These are phyloP conservation scores for Semnornis frantzii DNA, from an alignment of 2,113 vertebrate species.

Conservation along the genomic window DNA sequence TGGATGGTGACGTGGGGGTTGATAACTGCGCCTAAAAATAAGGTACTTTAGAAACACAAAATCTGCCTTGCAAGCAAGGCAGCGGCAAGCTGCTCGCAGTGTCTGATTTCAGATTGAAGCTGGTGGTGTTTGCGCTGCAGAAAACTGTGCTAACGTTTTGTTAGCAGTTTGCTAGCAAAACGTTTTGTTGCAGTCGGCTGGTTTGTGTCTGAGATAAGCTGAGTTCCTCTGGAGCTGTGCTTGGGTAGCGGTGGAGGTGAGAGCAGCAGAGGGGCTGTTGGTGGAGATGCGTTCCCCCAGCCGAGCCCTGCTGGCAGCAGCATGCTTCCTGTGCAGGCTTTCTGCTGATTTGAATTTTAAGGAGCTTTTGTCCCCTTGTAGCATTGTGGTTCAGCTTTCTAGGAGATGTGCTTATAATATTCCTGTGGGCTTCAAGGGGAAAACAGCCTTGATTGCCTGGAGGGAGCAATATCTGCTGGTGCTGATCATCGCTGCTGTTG, in stretches of 20 bases:
- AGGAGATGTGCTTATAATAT: background rate
- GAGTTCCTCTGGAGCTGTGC: background rate
- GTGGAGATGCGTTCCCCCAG: background rate
- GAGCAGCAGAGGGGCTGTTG: background rate
- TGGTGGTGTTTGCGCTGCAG: background rate
- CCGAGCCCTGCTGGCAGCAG: background rate
- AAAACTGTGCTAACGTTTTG: background rate
- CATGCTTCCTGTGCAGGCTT: background rate
- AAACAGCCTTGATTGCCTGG: accelerated
- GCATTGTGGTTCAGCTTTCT: background rate
- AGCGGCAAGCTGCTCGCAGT: slow-evolving; percentile 6
- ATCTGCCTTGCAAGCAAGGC: slow-evolving; percentile 37
- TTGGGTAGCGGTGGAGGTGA: background rate
- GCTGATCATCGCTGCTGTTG: accelerated
- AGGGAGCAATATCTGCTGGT: accelerated
- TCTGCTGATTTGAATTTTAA: slow-evolving; percentile 3
- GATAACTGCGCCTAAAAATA: slow-evolving; percentile 56
- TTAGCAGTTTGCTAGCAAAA: background rate
- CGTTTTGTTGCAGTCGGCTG: background rate
- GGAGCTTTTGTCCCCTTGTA: background rate
- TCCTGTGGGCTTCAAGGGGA: background rate
- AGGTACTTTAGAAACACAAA: slow-evolving; percentile 45
- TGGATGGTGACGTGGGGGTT: background rate
- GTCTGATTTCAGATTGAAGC: background rate
- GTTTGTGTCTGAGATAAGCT: background rate